Conservation (phyloP, 2,113 vertebrate species). For the Pygoscelis adeliae region DNA sequence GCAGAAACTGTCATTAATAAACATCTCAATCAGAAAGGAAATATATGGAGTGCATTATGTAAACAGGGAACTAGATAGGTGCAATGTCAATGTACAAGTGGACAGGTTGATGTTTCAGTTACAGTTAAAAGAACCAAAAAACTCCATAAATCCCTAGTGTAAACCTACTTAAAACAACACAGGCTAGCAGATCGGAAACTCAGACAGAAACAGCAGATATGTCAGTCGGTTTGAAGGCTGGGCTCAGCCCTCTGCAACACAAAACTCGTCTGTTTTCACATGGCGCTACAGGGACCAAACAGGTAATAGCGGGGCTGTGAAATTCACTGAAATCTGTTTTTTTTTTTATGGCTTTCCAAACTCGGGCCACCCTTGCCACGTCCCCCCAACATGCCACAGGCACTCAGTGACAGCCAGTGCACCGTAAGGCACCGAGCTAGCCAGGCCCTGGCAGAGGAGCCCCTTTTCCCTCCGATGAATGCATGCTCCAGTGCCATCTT, state of each 20-base stretch:
- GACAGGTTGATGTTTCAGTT: background rate
- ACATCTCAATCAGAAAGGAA: background rate
- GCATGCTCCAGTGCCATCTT: background rate
- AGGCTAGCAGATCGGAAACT: background rate
- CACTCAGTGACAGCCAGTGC: background rate
- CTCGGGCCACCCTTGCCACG: background rate
- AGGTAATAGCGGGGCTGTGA: background rate
- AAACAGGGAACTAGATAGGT: background rate
- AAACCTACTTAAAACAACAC: background rate
- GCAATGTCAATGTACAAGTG: background rate
- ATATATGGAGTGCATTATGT: background rate
- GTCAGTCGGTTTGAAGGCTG: background rate
- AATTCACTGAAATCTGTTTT: background rate
- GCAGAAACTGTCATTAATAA: background rate
- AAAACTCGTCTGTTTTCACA: too few relatives aligned
- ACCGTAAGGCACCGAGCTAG: accelerated
- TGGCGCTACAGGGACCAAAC: accelerated
- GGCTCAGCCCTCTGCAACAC: background rate
- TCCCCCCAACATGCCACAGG: accelerated
- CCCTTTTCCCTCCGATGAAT: background rate
- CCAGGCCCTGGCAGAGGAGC: background rate
- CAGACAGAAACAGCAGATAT: background rate
- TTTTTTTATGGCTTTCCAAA: background rate
- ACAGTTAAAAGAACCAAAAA: background rate
- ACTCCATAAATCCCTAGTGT: background rate